These are phyloP conservation scores for Lethrus apterus DNA, from an alignment of 1,140 invertebrate genomes.

Conservation along the genomic window DNA sequence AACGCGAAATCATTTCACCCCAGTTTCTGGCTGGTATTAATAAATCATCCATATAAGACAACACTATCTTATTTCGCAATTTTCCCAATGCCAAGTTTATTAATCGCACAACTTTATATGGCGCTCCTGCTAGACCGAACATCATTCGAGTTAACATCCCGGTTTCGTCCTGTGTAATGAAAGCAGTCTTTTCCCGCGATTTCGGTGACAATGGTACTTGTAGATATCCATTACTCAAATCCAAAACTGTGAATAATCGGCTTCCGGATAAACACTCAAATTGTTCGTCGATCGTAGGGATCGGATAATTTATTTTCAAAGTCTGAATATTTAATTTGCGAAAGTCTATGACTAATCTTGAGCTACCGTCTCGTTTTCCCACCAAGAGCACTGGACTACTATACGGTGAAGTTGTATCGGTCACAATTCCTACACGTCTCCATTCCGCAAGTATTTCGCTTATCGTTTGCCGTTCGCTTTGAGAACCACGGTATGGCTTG, in stretches of 20 bases:
- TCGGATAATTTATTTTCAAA: constrained; percentile 1
- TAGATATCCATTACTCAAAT: constrained; percentile 21
- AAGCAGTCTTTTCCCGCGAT: constrained; percentile 28
- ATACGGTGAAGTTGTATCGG: constrained; percentile 20
- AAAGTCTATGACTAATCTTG: constrained; percentile 14
- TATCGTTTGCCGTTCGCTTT: not conserved
- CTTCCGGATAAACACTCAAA: constrained; percentile 11
- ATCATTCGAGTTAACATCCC: constrained; percentile 41
- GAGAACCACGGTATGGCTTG: not conserved
- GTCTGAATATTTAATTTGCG: constrained; percentile 12
- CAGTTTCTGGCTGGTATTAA: constrained; percentile 21
- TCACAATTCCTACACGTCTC: constrained; percentile 21
- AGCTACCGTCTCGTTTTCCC: constrained; percentile 7
- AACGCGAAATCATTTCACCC: constrained; percentile 18
- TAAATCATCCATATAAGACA: constrained; percentile 26
- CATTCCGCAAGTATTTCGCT: constrained; percentile 12
- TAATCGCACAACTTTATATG: constrained; percentile 27
- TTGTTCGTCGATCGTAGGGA: constrained; percentile 14
- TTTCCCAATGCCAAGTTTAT: constrained; percentile 27
- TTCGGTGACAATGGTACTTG: constrained; percentile 23
- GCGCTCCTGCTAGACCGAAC: constrained; percentile 37
- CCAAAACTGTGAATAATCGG: constrained; percentile 20
- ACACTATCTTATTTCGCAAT: constrained; percentile 21
- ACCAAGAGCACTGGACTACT: constrained; percentile 4
- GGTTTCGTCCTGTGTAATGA: constrained; percentile 33